These are phyloP conservation scores for Aegithalos caudatus DNA, from an alignment of 2,113 vertebrate genomes.

Conservation along the genomic window DNA sequence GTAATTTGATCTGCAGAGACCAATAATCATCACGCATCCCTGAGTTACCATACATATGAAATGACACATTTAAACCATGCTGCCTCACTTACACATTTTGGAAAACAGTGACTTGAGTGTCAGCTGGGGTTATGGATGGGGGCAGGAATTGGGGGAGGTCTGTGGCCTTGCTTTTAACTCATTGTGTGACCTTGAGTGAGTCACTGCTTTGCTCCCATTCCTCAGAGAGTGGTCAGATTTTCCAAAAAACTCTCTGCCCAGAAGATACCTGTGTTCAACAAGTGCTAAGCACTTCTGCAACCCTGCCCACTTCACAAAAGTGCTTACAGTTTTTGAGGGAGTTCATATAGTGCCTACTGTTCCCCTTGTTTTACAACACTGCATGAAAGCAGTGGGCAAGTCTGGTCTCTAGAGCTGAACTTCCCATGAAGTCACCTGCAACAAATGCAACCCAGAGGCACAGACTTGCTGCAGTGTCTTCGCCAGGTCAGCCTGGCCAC, in stretches of 20 bases:
- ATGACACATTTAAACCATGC: background rate
- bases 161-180: slow-evolving; percentile 27
- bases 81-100: background rate
- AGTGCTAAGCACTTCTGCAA: background rate
- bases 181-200: slow-evolving; percentile 29
- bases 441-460: background rate
- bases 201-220: background rate
- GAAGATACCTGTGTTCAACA: background rate
- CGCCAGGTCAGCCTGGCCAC: background rate
- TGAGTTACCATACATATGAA: background rate
- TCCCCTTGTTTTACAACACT: background rate
- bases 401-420: background rate
- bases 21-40: slow-evolving; percentile 2
- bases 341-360: background rate
- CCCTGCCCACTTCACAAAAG: background rate
- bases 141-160: background rate
- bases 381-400: background rate
- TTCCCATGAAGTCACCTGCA: background rate
- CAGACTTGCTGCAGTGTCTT: background rate
- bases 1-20: slow-evolving; percentile 1
- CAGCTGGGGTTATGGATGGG: background rate
- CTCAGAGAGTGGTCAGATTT: background rate
- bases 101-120: background rate
- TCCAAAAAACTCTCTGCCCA: background rate
- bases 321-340: background rate